Evolutionary conservation across 2,888 invertebrate genomes (phyloP), one percentile per base, ranked within the genome.

Genomic region (Baccha elongata): DNA sequence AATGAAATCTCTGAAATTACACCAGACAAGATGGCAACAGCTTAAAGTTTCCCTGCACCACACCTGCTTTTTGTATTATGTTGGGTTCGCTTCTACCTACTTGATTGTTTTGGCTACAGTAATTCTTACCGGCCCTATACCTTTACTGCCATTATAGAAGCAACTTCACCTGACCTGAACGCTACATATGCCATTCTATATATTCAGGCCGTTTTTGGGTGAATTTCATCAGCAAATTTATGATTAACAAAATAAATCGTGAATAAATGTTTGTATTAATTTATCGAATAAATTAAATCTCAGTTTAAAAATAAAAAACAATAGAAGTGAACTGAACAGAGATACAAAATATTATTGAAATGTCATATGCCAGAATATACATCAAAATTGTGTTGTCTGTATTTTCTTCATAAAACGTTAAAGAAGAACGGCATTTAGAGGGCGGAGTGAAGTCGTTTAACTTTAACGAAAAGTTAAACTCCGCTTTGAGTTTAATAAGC

Each of bases 1-100:
- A 83, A 83, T 83, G 83, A 83, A 83, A 83, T 78, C 78, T 78
- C 83, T 68, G 53, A 73, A 78, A 83, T 78, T 78, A 83, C 68
- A 23, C 55, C 68, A 78, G 83, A 78, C 78, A 83, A 78, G 72
- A 83, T 83, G 83, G 83, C 83, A 83, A 83, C 83, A 78, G 78
- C 78, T 78, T 83, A 72, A 78, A 68, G 72, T 83, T 83, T 78
- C 52, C 48, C 50, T 67, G 60, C 58, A 50, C 42, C 64, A 83
- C 83, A 83, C 83, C 83, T 78, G 76, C 13, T 72, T 76, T 78
- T 58, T 68, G 55, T 83, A 55, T 67, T 55, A 50, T 48, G 53
- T 48, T 65, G 52, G 60, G 67, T 71, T 26, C 75, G 60, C 26
- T 71, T 48, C 29, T 3, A 8, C 6, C 29, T 32, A 7, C 15